Base-by-base conservation (phyloP, 1,140 invertebrate genomes). In the Drosophila subobscura region DNA sequence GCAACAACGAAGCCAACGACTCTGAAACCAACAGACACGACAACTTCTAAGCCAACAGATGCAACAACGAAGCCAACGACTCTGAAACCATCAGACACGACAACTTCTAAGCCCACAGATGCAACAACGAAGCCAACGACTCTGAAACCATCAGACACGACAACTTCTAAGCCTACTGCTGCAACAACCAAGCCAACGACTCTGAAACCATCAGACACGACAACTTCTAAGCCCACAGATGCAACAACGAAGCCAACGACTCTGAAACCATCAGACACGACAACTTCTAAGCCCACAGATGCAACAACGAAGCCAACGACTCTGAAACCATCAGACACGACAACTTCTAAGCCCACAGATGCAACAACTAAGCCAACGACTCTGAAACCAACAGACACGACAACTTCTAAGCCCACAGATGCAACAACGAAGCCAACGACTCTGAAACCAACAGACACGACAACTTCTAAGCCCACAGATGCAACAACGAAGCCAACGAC, bases 151-250 rank as follows among this genome's bases (percentile, higher is more conserved):
- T 37, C 51, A 3, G 14, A 51, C 0, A 4, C 22, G 3, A 55
- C 53, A 14, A 49, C 33, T 12, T 2, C n/a, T 0, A 40, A 40
- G 8, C 10, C 46, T 10, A 59, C 56, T 5, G 42, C 50, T 10
- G 5, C 12, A 12, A 59, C 56, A 2, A 16, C 46, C 7, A 46
- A 58, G 20, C 46, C 57, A 1, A 59, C 57, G 10, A 59, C 57
- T 51, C 45, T 29, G 14, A 33, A 27, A 14, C 16, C 46, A 14
- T 41, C 33, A 14, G 44, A 42, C 6, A 3, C 22, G 1, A 59
- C 57, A 1, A 42, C 37, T 16, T 5, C 16, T 1, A 44, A 22
- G 2, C n/a, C 53, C 5, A 55, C 53, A 8, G 23, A 47, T 29
- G 6, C 12, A 16, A 44, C 53, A 1, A 23, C 53, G 0, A 16